Evolutionary conservation across 2,888 invertebrate genomes (phyloP), one percentile per base, ranked within the genome.

Genomic region (Sarcophaga variegata): DNA sequence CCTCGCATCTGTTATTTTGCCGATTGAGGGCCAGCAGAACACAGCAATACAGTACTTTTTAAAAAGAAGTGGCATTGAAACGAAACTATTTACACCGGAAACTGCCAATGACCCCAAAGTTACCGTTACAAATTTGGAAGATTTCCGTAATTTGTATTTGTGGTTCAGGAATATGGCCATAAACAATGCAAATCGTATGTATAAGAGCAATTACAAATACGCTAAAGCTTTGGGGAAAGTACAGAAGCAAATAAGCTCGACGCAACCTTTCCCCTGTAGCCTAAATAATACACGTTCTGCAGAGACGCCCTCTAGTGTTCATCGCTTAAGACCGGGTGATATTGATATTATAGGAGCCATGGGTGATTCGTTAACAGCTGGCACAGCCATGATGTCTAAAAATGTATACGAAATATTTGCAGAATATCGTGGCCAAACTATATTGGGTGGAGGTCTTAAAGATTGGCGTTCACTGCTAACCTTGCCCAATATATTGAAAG

Each of bases 281-380:
- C 82, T 92, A 20, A 91, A 91, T 45, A 89, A 91, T 14, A 90
- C 91, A 3, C 91, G 94, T 2, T 93, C 93, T 0, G 25, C 47
- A 2, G 88, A 27, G 3, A 82, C 93, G 4, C 95, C 95, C 1
- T 92, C 90, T 2, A 94, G 94, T 60, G 95, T 95, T 37, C 94
- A 95, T 90, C 90, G 93, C 69, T 89, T 96, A 72, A 93, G 94
- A 12, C 91, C 91, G 12, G 95, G 95, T 14, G 95, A 95, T 89
- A 94, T 95, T 49, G 95, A 95, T 88, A 92, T 96, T 1, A 93
- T 96, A 47, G 95, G 93, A 0, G 94, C 95, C 1, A 91, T 96
- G 81, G 95, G 95, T 0, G 96, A 96, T 90, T 95, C 95, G 1
- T 90, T 95, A 11, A 94, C 95, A 0, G 95, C 95, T 2, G 95